A percentile compares a stretch with the other conserved stretches of the same genome.
Evolutionary conservation across 2,797 vertebrate species (phyloP).

Genomic region (Alca torda): DNA sequence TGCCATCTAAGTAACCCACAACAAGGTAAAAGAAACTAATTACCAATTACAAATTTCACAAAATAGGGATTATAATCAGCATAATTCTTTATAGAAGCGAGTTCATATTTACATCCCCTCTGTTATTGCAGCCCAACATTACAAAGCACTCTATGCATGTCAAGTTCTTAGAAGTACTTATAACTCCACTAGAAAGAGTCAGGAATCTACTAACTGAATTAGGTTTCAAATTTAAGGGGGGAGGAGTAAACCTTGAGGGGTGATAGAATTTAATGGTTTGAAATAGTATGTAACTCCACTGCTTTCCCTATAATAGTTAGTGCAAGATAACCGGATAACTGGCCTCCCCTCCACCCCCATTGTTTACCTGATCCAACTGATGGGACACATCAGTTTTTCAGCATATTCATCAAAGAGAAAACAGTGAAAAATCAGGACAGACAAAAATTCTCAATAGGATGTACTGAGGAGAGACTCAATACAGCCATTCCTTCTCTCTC

Average conservation of each 20-base stretch:
- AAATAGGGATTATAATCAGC: neutral
- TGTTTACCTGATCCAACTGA: neutral
- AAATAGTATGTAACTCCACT: neutral
- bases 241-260: neutral
- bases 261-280: neutral
- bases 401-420: neutral
- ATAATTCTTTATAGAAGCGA: neutral
- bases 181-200: neutral
- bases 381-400: neutral
- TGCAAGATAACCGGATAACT: neutral
- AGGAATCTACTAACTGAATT: neutral
- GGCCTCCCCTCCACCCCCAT: neutral
- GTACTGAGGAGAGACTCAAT: neutral
- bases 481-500: neutral
- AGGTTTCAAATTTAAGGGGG: neutral
- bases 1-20: neutral
- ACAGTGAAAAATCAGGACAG: neutral
- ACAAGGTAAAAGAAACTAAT: neutral
- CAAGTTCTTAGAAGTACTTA: neutral
- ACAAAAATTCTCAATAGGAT: neutral
- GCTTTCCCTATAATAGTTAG: neutral
- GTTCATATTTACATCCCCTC: neutral
- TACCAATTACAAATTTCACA: neutral
- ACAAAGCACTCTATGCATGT: neutral
- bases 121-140: neutral